Evolutionary conservation across 2,888 invertebrate species (phyloP).

Genomic region (Eumacrocentrus americanus): DNA sequence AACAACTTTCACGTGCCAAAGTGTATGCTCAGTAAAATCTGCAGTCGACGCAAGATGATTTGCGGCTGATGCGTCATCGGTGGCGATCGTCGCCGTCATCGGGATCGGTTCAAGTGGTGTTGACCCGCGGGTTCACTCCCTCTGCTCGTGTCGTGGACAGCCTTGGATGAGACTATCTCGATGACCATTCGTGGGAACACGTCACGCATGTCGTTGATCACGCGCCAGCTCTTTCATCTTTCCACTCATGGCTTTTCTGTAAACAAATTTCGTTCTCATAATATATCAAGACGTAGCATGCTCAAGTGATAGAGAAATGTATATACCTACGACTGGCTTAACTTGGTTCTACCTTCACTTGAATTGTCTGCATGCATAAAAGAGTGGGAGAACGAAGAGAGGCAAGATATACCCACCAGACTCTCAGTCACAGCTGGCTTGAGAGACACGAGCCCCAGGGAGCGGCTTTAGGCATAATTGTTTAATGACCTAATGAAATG

Average conservation of each 20-base stretch:
- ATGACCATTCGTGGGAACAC: conserved; percentile 53
- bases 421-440: conserved; percentile 45
- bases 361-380: background rate
- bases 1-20: background rate
- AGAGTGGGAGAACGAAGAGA: background rate
- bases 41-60: conserved; percentile 48
- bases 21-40: background rate
- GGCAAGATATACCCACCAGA: background rate
- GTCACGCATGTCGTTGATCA: conserved; percentile 29
- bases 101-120: conserved; percentile 59
- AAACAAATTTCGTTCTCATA: background rate
- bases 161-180: conserved; percentile 11
- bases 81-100: conserved; percentile 50
- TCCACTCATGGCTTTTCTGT: background rate
- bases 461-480: conserved; percentile 41
- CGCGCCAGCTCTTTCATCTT: background rate
- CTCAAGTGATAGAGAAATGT: background rate
- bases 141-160: conserved; percentile 11
- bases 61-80: conserved; percentile 55
- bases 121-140: conserved; percentile 44
- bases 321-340: no score
- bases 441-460: conserved; percentile 32
- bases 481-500: conserved; percentile 56
- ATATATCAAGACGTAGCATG: background rate
- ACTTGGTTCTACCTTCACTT: background rate